These are phyloP conservation scores for Zaprionus inermis DNA, from an alignment of 1,140 invertebrate genomes.

Conservation along the genomic window DNA sequence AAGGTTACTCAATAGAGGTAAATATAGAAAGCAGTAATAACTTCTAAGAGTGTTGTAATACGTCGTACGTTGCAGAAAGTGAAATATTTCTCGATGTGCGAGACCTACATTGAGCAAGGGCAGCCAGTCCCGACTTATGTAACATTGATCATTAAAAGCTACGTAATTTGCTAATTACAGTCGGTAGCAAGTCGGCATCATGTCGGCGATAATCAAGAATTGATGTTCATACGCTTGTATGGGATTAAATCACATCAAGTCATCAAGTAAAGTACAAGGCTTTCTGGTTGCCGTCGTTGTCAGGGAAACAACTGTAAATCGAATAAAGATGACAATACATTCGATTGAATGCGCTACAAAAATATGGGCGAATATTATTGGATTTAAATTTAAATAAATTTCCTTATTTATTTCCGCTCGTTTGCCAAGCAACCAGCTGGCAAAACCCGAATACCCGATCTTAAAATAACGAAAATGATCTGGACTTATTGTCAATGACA, in stretches of 20 bases:
- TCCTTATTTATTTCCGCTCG: background rate
- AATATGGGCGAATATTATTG: background rate
- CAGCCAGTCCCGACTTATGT: background rate
- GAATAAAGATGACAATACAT: background rate
- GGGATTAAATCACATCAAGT: conserved; percentile 2
- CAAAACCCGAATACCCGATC: conserved; percentile 15
- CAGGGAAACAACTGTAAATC: conserved; percentile 16
- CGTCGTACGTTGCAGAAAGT: background rate
- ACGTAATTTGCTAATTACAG: background rate
- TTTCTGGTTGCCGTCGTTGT: conserved; percentile 17
- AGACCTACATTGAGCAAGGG: background rate
- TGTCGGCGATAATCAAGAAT: background rate
- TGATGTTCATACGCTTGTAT: background rate
- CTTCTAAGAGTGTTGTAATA: background rate
- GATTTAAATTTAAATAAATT: background rate
- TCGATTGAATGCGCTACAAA: background rate
- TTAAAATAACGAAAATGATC: conserved; percentile 12
- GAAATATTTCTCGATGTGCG: background rate
- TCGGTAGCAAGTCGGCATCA: background rate
- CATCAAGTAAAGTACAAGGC: conserved; percentile 18
- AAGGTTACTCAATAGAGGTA: conserved; percentile 40
- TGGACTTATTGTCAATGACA: conserved; percentile 8
- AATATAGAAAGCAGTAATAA: background rate
- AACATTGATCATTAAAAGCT: background rate
- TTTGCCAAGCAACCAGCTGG: conserved; percentile 1